Evolutionary conservation across 2,797 vertebrate species (phyloP), one percentile per base, ranked within the genome.

Genomic region (Orestias chungarensis): DNA sequence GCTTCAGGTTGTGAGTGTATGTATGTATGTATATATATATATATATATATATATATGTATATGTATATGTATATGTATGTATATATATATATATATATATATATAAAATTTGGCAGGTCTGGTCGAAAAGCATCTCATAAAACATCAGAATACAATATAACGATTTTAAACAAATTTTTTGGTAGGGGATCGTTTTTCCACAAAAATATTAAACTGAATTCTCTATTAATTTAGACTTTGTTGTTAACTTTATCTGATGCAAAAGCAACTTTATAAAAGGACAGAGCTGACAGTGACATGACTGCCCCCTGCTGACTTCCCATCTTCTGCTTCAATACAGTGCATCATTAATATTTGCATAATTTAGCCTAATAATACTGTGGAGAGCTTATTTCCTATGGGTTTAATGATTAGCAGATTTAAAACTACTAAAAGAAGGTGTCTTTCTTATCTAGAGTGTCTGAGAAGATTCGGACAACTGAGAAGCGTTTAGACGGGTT

Each of bases 251-350:
- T n/a, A n/a, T 31, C 46, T 50, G 52, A 27, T 66, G 1, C 44
- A 38, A 66, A 18, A 59, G 75, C 38, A 78, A 61, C 9, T n/a
- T 15, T 62, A 20, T 23, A 29, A 55, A 66, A 66, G 79, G 35
- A 61, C 7, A 33, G 31, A 54, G 25, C 52, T 61, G 73, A 78
- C 57, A 71, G 70, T 61, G 74, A 78, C 85, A 73, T 81, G 84
- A 82, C 74, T 78, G 86, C 85, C 89, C 83, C 73, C 89, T 92
- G 86, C 71, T 92, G 90, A 70, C 76, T 42, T 68, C 57, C 49
- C 79, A 43, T 81, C 55, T 54, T 78, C 33, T 70, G 31, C 29
- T 71, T 65, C 18, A 65, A 83, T 59, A 79, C 75, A 67, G 17
- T 50, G 79, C 73, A 84, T 49, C 66, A 66, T 84, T 54, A 23